Percentiles rank a stretch among this genome's conserved stretches.
Evolutionary conservation across 35 echinoderm and acorn worm genomes (phyloP).

Genomic region (Apostichopus californicus): DNA sequence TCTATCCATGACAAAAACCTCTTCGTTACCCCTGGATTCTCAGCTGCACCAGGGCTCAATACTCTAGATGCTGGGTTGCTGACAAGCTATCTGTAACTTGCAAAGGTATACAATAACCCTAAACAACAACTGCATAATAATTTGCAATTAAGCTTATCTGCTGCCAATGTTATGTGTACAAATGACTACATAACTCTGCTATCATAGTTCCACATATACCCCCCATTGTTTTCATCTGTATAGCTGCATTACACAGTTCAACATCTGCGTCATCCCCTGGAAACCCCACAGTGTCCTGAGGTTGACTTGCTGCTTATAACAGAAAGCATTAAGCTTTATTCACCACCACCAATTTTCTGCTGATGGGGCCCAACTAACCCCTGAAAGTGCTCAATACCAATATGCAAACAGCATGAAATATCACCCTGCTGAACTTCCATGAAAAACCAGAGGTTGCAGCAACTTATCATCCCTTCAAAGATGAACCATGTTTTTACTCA

Average conservation of each 20-base stretch:
- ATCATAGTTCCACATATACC: conserved; percentile 12
- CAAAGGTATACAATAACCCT: neutral
- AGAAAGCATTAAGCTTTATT: neutral
- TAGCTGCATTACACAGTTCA: neutral
- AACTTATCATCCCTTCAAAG: neutral
- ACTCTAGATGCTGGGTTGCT: neutral
- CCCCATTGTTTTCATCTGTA: neutral
- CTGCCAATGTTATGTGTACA: conserved; percentile 2
- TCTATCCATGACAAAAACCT: too few relatives aligned
- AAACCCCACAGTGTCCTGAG: neutral
- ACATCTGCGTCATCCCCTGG: conserved; percentile 10
- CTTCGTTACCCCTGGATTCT: too few relatives aligned
- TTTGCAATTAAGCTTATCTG: neutral
- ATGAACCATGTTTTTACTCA: neutral
- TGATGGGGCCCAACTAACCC: neutral
- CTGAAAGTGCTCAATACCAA: neutral
- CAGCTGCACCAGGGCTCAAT: too few relatives aligned
- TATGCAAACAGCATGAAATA: neutral
- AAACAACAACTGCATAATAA: neutral
- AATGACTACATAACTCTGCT: neutral
- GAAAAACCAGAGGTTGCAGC: neutral
- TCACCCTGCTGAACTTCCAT: neutral
- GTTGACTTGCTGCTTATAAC: neutral
- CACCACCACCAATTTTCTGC: neutral
- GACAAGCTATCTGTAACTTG: neutral